Conservation (phyloP, 1,140 invertebrate genomes). For the Polypedilum vanderplanki region DNA sequence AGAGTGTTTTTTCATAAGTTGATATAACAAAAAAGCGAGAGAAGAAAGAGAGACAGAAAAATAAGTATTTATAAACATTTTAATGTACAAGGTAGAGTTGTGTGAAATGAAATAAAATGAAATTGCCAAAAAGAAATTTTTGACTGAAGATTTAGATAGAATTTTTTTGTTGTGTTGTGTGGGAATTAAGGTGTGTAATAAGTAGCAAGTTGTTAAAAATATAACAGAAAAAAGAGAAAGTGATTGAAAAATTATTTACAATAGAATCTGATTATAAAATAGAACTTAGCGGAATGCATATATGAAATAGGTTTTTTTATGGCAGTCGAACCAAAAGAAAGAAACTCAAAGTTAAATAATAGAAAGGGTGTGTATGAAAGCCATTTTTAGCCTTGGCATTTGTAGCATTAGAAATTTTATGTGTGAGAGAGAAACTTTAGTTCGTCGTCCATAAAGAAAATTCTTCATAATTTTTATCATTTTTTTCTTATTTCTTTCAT, state of each 20-base stretch:
- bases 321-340: no score
- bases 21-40: neutral
- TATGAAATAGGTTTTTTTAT: no score
- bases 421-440: constrained; percentile 11
- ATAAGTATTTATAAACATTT: neutral
- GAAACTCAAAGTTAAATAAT: no score
- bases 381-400: neutral
- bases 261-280: no score
- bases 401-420: neutral
- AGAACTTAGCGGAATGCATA: no score
- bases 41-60: constrained; percentile 7
- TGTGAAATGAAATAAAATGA: neutral
- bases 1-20: constrained; percentile 1
- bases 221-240: no score
- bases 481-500: neutral
- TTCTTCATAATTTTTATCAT: constrained; percentile 11
- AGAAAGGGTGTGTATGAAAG: constrained; percentile 22
- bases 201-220: no score
- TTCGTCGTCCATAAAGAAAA: neutral
- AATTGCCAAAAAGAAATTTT: no score
- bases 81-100: neutral
- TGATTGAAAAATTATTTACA: no score
- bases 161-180: no score
- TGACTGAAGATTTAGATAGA: no score
- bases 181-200: no score